Base-by-base conservation (phyloP, 2,797 vertebrate species). In the Fistularia commersonii region DNA sequence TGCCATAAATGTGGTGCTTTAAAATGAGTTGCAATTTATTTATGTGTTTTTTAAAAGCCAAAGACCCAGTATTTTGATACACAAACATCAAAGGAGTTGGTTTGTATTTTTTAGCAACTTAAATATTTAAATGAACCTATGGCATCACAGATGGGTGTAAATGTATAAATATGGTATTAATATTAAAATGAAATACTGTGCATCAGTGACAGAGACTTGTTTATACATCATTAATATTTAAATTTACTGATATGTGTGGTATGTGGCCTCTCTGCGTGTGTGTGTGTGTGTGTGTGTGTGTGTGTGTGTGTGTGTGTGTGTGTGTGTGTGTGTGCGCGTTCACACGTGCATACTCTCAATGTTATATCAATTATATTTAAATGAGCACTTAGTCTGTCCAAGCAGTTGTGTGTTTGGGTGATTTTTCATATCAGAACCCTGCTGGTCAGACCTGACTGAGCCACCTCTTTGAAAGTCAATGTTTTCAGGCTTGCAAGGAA, bases 91-190 rank as follows among this genome's bases (percentile, higher is more conserved):
- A 68, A 68, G 39, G 31, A 10, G 3, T 32, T 37, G n/a, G 46
- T 58, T 61, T 69, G 55, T 40, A 15, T n/a, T 11, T 47, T 13
- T 50, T 65, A 23, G 4, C 23, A 23, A 23, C 23, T 23, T 23
- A 23, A 23, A 74, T 66, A 70, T 71, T 69, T 70, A 33, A 63
- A 71, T 38, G 41, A 62, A 31, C 14, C 31, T 45, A 37, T 59
- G 38, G 48, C 32, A 33, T 72, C 60, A 15, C 49, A 54, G 43
- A 34, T 66, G 64, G 64, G 56, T 76, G 61, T 69, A 68, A 58
- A 39, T 45, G 23, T 4, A 46, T 48, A 15, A 64, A 10, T 10
- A 36, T 10, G 35, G 7, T 36, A 10, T 84, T 58, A 42, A 70
- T 70, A 80, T 60, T 77, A 56, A 52, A 74, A 64, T 13, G 8